A percentile compares a stretch with the other conserved stretches of the same genome.
Evolutionary conservation across 2,797 vertebrate species (phyloP).

Genomic region (Tachyglossus aculeatus): DNA sequence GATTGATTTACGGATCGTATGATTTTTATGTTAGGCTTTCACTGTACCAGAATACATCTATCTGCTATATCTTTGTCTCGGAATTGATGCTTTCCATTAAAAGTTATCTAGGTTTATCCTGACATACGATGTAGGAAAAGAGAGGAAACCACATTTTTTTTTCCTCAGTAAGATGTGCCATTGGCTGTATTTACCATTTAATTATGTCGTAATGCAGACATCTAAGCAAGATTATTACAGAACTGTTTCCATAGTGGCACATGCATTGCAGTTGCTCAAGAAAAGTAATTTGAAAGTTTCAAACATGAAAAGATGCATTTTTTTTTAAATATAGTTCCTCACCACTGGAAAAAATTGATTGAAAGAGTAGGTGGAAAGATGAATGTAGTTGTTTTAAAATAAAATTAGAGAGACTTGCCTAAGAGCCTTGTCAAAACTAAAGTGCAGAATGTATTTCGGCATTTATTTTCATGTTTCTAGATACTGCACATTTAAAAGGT

Average conservation of each 20-base stretch:
- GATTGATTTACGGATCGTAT: too few species aligned
- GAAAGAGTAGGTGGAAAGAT: not conserved
- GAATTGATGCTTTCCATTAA: not conserved
- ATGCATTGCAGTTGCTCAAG: rapidly evolving
- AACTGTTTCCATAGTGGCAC: rapidly evolving
- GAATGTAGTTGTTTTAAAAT: not conserved
- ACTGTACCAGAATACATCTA: not conserved
- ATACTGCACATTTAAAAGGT: not conserved
- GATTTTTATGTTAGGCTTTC: rapidly evolving
- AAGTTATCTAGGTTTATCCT: not conserved
- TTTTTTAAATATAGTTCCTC: not conserved
- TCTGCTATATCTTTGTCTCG: not conserved
- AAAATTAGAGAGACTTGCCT: not conserved
- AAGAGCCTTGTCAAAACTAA: not conserved
- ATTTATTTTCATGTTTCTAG: not conserved
- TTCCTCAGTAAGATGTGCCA: not conserved
- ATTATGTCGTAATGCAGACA: rapidly evolving
- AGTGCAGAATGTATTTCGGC: too few species aligned
- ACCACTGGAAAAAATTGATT: not conserved
- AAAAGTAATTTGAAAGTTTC: not conserved
- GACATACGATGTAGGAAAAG: not conserved
- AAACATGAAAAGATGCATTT: not conserved
- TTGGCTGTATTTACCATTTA: not conserved
- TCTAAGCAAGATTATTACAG: rapidly evolving
- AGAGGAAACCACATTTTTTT: not conserved